Base-by-base conservation (phyloP, 2,797 vertebrate genomes). In the Myripristis jacobus region DNA sequence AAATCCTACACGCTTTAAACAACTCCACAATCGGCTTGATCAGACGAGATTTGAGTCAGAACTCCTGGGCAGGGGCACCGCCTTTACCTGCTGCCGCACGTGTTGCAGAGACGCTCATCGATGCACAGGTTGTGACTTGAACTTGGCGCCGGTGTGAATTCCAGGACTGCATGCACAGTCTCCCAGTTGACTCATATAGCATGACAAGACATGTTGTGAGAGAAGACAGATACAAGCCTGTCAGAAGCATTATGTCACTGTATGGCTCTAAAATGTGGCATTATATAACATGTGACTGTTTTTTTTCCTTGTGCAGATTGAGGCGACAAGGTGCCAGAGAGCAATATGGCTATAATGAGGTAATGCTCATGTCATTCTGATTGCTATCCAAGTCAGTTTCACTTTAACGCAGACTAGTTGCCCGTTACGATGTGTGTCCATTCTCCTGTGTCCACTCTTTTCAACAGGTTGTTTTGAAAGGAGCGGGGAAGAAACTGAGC, bases 271-370 rank as follows among this genome's bases (percentile, higher is more conserved):
- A 57, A 56, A 61, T 57, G 16, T 58, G 57, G 29, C 34, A 41
- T 60, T 19, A 46, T 77, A n/a, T 18, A 34, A 36, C 21, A 34
- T 36, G 27, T 31, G 52, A 27, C 12, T 29, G 25, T 48, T 19
- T 12, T 56, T 22, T 25, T 24, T 16, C 10, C 38, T 15, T 71
- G 34, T 64, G 1, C 91, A 95, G 94, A 82, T 75, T 94, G 53
- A 92, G 91, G 59, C 78, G 89, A 75, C 92, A 91, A 73, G 88
- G 90, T 46, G 80, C 89, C 19, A 84, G 90, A 85, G 92, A 93
- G 53, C 88, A 94, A 66, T 94, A 91, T 15, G 92, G 94, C 53
- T 95, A 95, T 79, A 94, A 90, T 65, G 92, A 95, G 94, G 94
- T 94, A 91, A 75, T 9, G 11, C 6, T 4, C 12, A 58, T 21